These are phyloP conservation scores for Hipparchia semele DNA, from an alignment of 2,888 invertebrate genomes.

Conservation along the genomic window DNA sequence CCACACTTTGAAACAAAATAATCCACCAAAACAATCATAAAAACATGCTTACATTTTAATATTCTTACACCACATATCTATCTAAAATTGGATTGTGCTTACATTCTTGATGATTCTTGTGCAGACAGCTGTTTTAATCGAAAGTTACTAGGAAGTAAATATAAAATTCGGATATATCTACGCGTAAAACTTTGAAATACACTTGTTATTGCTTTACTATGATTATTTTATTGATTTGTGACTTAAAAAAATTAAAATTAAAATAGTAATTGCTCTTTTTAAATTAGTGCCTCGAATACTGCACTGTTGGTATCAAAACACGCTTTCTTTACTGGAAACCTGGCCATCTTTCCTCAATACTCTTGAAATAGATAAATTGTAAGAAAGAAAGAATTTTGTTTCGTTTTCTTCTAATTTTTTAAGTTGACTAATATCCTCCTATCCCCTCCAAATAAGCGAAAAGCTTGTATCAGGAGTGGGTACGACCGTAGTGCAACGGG, in stretches of 20 bases:
- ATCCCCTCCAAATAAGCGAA: too few relatives aligned
- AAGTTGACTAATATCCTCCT: too few relatives aligned
- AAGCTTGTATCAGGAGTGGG: too few relatives aligned
- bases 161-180: background rate
- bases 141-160: slow-evolving; percentile 2
- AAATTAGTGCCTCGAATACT: too few relatives aligned
- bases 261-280: background rate
- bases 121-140: slow-evolving; percentile 9
- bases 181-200: background rate
- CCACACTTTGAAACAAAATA: background rate
- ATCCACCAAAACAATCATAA: background rate
- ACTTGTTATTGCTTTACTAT: background rate
- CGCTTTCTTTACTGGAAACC: too few relatives aligned
- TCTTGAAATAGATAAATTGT: too few relatives aligned
- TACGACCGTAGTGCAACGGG: too few relatives aligned
- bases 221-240: too few relatives aligned
- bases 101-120: background rate
- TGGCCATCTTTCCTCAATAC: too few relatives aligned
- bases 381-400: too few relatives aligned
- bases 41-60: background rate
- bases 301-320: too few relatives aligned
- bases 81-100: slow-evolving; percentile 7
- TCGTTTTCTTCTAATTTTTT: too few relatives aligned
- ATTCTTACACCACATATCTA: background rate
- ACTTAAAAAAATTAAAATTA: background rate